phyloP scores from a whole-genome alignment of 2,113 vertebrate species.

The Herpetotheres cachinnans region DNA sequence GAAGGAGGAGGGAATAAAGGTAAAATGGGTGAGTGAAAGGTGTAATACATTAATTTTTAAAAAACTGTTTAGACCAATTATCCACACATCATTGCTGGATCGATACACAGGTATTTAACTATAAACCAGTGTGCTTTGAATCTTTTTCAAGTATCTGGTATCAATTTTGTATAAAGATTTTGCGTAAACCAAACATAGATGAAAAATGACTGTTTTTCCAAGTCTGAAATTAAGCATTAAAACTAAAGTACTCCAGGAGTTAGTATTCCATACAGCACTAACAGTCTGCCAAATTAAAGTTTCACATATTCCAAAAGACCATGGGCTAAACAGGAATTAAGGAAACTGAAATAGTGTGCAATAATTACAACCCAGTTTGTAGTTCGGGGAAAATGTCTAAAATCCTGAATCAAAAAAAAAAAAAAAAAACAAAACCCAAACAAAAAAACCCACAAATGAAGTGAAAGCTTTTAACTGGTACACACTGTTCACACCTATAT shows the following conservation, averaged over 20 bases:
- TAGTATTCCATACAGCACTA: conserved; percentile 66
- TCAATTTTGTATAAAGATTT: conserved; percentile 61
- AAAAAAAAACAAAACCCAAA: not conserved
- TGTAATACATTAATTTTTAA: not conserved
- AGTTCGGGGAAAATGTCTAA: conserved; percentile 52
- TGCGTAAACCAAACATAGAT: conserved; percentile 61
- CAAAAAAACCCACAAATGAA: conserved; percentile 76
- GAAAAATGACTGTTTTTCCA: conserved; percentile 52
- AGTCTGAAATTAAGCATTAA: conserved; percentile 65
- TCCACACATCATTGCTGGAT: conserved; percentile 15
- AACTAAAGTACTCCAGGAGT: conserved; percentile 64
- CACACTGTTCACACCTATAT: conserved; percentile 93
- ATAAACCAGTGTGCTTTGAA: conserved; percentile 67
- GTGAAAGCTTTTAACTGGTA: conserved; percentile 83
- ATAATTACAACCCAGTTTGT: conserved; percentile 62
- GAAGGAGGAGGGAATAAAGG: conserved; percentile 34
- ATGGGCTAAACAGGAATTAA: conserved; percentile 58
- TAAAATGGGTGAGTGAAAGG: conserved; percentile 11
- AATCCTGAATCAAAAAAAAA: conserved; percentile 70
- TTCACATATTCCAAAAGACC: conserved; percentile 47
- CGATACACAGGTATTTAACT: conserved; percentile 10
- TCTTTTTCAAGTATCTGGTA: conserved; percentile 70
- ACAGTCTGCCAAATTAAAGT: conserved; percentile 53
- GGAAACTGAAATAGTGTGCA: conserved; percentile 54
- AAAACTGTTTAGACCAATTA: conserved; percentile 9